These are phyloP conservation scores for Eudemis profundana DNA, from an alignment of 2,888 invertebrate species.

Conservation along the genomic window DNA sequence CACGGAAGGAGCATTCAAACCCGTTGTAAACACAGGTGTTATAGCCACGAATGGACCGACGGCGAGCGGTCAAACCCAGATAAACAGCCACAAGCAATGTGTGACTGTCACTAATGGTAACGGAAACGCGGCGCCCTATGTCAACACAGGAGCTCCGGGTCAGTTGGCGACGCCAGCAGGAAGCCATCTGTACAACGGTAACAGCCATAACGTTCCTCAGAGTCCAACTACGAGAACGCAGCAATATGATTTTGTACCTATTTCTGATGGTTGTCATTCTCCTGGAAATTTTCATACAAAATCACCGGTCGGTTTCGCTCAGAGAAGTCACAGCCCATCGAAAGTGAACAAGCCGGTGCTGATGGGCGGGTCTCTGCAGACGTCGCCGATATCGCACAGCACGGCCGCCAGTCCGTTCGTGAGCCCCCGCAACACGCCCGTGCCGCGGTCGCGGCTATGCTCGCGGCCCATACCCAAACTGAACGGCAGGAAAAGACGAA, in stretches of 20 bases:
- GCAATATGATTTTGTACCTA: slow-evolving; percentile 94
- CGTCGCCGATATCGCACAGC: slow-evolving; percentile 85
- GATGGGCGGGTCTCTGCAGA: slow-evolving; percentile 76
- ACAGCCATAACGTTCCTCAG: slow-evolving; percentile 85
- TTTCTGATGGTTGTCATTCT: slow-evolving; percentile 91
- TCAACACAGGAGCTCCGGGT: slow-evolving; percentile 56
- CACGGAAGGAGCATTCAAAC: slow-evolving; percentile 71
- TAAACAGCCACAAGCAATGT: slow-evolving; percentile 58
- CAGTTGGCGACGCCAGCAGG: slow-evolving; percentile 58
- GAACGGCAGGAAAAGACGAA: slow-evolving; percentile 71
- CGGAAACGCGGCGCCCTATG: slow-evolving; percentile 61
- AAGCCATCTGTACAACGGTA: slow-evolving; percentile 70
- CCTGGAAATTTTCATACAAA: slow-evolving; percentile 82
- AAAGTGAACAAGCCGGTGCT: slow-evolving; percentile 68
- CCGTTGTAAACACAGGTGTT: slow-evolving; percentile 55
- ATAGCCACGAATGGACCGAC: slow-evolving; percentile 58
- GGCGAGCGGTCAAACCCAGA: slow-evolving; percentile 55
- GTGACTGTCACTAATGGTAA: slow-evolving; percentile 64
- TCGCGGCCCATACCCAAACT: slow-evolving; percentile 81
- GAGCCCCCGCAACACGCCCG: slow-evolving; percentile 91
- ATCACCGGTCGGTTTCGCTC: slow-evolving; percentile 73
- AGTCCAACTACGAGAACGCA: slow-evolving; percentile 91
- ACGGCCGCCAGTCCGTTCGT: slow-evolving; percentile 92
- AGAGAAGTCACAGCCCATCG: slow-evolving; percentile 71
- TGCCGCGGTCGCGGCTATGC: slow-evolving; percentile 87